These are phyloP conservation scores for Nixonia krombeini DNA, from an alignment of 1,140 invertebrate genomes.

Conservation along the genomic window DNA sequence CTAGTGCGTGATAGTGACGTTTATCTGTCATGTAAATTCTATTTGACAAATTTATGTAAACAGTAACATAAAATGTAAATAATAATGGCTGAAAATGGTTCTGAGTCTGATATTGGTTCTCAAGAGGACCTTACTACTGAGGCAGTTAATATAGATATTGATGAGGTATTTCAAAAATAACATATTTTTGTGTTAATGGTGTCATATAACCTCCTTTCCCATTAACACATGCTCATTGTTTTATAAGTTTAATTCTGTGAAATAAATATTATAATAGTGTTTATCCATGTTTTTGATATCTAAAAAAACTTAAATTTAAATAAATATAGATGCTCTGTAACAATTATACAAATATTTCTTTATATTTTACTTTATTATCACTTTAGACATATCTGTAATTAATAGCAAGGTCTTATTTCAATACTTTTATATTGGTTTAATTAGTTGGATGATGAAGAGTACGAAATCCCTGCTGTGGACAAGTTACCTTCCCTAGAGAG, in stretches of 20 bases:
- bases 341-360: neutral
- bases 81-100: conserved; percentile 71
- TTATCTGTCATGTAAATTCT: no score
- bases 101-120: conserved; percentile 78
- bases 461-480: conserved; percentile 84
- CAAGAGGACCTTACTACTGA: conserved; percentile 76
- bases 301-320: conserved; percentile 22
- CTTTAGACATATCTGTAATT: no score
- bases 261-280: neutral
- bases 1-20: no score
- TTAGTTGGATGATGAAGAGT: conserved; percentile 86
- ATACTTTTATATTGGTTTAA: neutral
- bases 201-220: no score
- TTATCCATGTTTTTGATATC: neutral
- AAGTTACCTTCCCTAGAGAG: conserved; percentile 87
- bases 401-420: no score
- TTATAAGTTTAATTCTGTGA: neutral
- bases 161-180: conserved; percentile 73
- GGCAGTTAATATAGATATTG: conserved; percentile 76
- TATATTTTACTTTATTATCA: neutral
- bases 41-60: conserved; percentile 44
- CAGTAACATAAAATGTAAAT: conserved; percentile 51
- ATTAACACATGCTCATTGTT: no score
- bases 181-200: no score
- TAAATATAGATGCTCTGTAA: no score